Percentiles rank a stretch among this genome's conserved stretches.
phyloP scores from a whole-genome alignment of 92 coral and sea anemone genomes.

The Bergia sp. region DNA sequence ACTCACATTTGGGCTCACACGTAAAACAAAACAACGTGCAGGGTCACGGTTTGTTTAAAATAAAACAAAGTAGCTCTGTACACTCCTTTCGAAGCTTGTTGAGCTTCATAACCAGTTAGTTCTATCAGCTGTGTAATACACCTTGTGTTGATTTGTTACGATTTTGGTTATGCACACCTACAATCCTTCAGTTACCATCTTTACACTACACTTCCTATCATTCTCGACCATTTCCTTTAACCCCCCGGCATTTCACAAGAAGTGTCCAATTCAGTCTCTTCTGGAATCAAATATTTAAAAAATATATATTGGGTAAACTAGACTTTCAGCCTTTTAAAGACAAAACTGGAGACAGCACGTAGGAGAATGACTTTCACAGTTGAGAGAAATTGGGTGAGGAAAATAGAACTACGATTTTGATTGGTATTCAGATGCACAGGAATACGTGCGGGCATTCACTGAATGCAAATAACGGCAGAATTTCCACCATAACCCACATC shows the following conservation, averaged over 20 bases:
- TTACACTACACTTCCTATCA: not conserved
- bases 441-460: conserved; percentile 5
- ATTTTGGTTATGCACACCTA: not conserved
- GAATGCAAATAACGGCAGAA: conserved; percentile 23
- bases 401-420: not conserved
- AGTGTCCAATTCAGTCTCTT: not conserved
- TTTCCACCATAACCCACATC: conserved; percentile 26
- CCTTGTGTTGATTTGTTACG: not conserved
- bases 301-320: not conserved
- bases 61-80: too few relatives aligned
- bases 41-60: too few relatives aligned
- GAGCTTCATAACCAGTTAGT: too few relatives aligned
- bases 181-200: not conserved
- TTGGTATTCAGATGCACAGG: not conserved
- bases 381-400: not conserved
- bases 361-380: conserved; percentile 9
- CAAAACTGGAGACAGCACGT: not conserved
- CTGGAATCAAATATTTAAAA: not conserved
- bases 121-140: not conserved
- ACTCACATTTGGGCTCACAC: too few relatives aligned
- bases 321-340: not conserved
- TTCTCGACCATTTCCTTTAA: not conserved
- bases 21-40: too few relatives aligned
- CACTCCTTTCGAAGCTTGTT: too few relatives aligned
- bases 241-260: not conserved